A percentile compares a stretch with the other conserved stretches of the same genome.
phyloP scores from a whole-genome alignment of 1,140 invertebrate genomes.

The Euborellia annulipes region DNA sequence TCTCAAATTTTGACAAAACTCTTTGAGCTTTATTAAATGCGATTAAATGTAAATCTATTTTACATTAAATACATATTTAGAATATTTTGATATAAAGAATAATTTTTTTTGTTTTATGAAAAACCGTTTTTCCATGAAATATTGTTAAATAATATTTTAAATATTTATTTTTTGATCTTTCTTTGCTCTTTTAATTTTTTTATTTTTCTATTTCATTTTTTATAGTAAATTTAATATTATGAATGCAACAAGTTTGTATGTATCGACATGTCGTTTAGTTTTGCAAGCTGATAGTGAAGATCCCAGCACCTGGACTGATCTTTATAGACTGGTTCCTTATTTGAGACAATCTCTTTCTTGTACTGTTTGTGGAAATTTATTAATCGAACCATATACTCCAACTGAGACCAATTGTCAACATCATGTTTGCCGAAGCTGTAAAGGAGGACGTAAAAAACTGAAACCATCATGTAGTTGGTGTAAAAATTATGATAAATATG shows the following conservation, averaged over 20 bases:
- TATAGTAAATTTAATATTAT: no score
- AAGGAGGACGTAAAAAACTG: constrained; percentile 66
- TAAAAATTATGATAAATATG: constrained; percentile 64
- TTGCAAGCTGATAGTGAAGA: constrained; percentile 52
- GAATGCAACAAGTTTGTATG: constrained; percentile 72
- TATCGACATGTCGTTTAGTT: constrained; percentile 64
- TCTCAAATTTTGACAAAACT: no score
- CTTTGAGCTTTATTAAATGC: no score
- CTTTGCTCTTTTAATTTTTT: no score
- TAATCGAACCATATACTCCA: constrained; percentile 69
- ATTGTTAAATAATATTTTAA: no score
- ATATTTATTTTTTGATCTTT: no score
- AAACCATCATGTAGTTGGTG: constrained; percentile 73
- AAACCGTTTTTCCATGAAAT: no score
- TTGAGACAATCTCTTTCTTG: constrained; percentile 73
- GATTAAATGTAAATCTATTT: no score
- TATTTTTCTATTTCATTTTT: no score
- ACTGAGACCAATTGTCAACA: constrained; percentile 69
- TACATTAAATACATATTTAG: no score
- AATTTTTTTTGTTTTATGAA: no score
- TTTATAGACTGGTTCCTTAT: constrained; percentile 67
- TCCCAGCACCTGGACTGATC: constrained; percentile 55
- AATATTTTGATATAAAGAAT: no score
- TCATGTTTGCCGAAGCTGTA: constrained; percentile 66
- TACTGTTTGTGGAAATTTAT: constrained; percentile 68